A percentile compares a stretch with the other conserved stretches of the same genome.
Evolutionary conservation across 2,888 invertebrate genomes (phyloP).

Genomic region (Clistopyga incitator): DNA sequence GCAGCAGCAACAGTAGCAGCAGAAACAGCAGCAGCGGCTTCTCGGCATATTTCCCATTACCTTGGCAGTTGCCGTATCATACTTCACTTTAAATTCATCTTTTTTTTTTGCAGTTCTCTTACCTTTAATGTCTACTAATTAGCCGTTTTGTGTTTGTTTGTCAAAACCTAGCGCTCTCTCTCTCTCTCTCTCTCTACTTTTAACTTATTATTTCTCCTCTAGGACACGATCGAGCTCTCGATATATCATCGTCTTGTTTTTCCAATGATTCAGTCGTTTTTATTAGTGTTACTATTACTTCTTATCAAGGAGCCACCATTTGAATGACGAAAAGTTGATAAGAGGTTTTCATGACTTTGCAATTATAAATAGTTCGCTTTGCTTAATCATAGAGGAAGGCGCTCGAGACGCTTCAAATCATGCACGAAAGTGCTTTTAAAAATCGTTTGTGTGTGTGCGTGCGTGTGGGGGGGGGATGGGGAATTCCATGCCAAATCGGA

Average conservation of each 20-base stretch:
- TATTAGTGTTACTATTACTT: conserved; percentile 4
- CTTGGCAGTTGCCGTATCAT: neutral
- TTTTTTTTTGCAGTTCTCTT: conserved; percentile 18
- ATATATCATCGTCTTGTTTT: conserved; percentile 44
- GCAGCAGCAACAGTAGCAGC: neutral
- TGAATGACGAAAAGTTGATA: too few species aligned
- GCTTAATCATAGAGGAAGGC: too few species aligned
- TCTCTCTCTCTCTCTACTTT: too few species aligned
- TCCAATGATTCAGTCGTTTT: conserved; percentile 15
- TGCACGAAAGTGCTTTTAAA: too few species aligned
- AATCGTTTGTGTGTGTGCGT: too few species aligned
- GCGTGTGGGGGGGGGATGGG: too few species aligned
- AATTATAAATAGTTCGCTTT: too few species aligned
- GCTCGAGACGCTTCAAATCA: too few species aligned
- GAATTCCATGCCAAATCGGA: too few species aligned
- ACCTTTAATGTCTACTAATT: conserved; percentile 38
- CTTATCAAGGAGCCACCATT: too few species aligned
- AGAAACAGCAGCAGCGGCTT: neutral
- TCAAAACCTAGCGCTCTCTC: conserved; percentile 12
- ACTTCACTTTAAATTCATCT: conserved; percentile 4
- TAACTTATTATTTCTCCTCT: conserved; percentile 45
- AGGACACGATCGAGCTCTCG: conserved; percentile 50
- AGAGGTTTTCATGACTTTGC: too few species aligned
- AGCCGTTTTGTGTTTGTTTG: conserved; percentile 33
- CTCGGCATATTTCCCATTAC: conserved; percentile 21